Percentiles rank a stretch among this genome's conserved stretches.
These are phyloP conservation scores for Daphoenositta chrysoptera DNA, from an alignment of 2,113 vertebrate species.

Conservation along the genomic window DNA sequence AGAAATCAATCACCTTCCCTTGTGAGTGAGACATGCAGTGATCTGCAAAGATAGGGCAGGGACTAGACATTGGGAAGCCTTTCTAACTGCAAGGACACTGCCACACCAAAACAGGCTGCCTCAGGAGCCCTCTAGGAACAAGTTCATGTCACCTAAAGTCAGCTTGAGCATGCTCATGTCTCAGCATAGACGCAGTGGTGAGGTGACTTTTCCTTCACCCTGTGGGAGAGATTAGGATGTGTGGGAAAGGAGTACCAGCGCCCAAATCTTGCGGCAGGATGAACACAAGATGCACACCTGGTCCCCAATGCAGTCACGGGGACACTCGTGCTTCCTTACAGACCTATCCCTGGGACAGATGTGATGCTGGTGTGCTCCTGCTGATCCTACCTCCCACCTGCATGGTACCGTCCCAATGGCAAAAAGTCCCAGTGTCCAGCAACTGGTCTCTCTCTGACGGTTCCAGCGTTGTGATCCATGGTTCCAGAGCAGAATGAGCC, in stretches of 20 bases:
- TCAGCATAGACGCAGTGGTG: background rate
- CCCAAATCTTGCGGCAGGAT: accelerated
- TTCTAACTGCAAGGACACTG: background rate
- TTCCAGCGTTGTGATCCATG: background rate
- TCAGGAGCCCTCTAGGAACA: background rate
- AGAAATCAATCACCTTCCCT: background rate
- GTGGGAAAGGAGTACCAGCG: background rate
- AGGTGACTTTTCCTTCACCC: background rate
- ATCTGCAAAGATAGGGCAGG: background rate
- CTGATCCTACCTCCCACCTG: background rate
- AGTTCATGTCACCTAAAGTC: background rate
- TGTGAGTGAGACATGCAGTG: background rate
- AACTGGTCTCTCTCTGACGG: background rate
- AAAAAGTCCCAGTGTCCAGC: background rate
- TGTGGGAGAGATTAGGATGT: background rate
- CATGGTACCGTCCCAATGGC: accelerated
- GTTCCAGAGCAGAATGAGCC: background rate
- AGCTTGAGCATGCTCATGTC: background rate
- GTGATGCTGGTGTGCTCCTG: background rate
- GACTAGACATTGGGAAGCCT: background rate
- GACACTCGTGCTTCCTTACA: background rate
- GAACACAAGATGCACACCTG: background rate
- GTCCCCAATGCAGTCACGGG: accelerated
- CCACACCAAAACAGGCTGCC: background rate
- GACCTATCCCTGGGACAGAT: background rate